Evolutionary conservation across 2,113 vertebrate genomes (phyloP), one percentile per base, ranked within the genome.

Genomic region (Paradisaea rubra): DNA sequence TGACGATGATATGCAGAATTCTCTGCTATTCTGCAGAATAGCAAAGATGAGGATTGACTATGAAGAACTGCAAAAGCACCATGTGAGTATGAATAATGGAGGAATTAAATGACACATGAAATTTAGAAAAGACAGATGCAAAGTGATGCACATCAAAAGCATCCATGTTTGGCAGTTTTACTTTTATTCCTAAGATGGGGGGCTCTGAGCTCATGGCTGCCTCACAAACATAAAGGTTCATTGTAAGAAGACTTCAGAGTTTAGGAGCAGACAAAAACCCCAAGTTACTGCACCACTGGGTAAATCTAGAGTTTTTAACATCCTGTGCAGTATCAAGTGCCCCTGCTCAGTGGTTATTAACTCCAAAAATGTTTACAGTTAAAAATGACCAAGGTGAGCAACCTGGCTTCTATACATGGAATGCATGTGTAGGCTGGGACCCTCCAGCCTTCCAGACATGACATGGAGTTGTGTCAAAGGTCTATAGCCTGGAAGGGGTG

Each of bases 31-130:
- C 68, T 73, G 52, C 68, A 64, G 27, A 83, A 76, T 0, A 86
- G 44, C 23, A 60, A 42, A 72, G 25, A 23, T 7, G 27, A 78
- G 17, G 12, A 13, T 20, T 85, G 70, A 64, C 66, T 84, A 49
- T 74, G 70, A 81, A 91, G 37, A 57, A 41, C 28, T 73, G 42
- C 60, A 74, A 66, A 89, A 74, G 20, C 61, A 85, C 30, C 63
- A 52, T 63, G 66, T 66, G 47, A 93, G 45, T 70, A 69, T 84
- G 64, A 89, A 56, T 93, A 93, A 91, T 7, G 17, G 45, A 78
- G 47, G 30, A 81, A 81, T 89, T 91, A 93, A 81, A 44, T 74
- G 70, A 74, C 86, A 89, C 77, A 57, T n/a, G 59, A 60, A 71
- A 64, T 89, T 65, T 73, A 57, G 30, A 33, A 49, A 50, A 86